These are phyloP conservation scores for Stylophora pistillata DNA, from an alignment of 64 coral and sea anemone species.

Conservation along the genomic window DNA sequence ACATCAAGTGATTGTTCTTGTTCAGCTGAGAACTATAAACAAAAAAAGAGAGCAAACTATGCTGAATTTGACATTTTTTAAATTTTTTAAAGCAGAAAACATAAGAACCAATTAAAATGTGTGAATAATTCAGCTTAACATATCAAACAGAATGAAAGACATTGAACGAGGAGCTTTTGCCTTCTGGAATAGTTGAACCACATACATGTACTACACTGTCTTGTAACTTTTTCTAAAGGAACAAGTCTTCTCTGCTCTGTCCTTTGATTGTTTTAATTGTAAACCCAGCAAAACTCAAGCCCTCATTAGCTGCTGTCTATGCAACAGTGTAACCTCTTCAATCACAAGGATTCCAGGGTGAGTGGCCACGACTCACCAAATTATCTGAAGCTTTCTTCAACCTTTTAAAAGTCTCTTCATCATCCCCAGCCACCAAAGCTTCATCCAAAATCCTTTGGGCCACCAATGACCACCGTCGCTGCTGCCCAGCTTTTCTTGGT, in stretches of 20 bases:
- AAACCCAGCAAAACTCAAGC: no score
- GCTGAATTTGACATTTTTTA: background rate
- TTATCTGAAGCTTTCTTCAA: constrained; percentile 82
- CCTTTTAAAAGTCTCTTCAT: constrained; percentile 66
- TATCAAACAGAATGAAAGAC: no score
- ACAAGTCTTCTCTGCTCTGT: no score
- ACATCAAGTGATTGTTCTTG: constrained; percentile 45
- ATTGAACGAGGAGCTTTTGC: no score
- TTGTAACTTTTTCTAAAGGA: no score
- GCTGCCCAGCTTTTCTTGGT: background rate
- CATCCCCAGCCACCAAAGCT: constrained; percentile 58
- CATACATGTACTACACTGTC: no score
- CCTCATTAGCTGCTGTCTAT: no score
- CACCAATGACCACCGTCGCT: constrained; percentile 66
- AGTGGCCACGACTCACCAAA: constrained; percentile 39
- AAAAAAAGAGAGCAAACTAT: background rate
- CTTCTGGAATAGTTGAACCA: no score
- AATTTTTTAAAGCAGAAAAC: no score
- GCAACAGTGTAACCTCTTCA: no score
- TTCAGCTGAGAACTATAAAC: constrained; percentile 60
- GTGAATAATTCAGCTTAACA: background rate
- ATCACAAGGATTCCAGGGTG: no score
- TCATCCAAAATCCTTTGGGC: constrained; percentile 81
- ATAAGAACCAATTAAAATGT: background rate
- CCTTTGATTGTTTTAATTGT: no score